These are phyloP conservation scores for Nasonia vitripennis DNA, from an alignment of 1,140 invertebrate species.

Conservation along the genomic window DNA sequence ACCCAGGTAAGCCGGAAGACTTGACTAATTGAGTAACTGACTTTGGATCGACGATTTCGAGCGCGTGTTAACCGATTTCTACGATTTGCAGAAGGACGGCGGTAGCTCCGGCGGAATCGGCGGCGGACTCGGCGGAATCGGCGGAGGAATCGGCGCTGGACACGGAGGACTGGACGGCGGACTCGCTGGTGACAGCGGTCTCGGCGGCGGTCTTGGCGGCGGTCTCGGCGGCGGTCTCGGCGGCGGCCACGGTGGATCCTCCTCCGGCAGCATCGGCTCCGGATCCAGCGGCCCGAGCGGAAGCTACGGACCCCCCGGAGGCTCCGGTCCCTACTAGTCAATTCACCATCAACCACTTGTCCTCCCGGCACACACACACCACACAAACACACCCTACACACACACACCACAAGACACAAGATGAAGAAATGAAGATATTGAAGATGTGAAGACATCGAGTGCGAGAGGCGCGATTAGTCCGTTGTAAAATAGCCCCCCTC, in stretches of 20 bases:
- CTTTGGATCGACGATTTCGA: too few species aligned
- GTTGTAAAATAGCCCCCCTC: conserved; percentile 20
- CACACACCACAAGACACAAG: neutral
- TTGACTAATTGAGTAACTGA: too few species aligned
- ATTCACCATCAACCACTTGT: conserved; percentile 60
- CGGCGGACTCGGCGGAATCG: conserved; percentile 63
- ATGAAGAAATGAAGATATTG: neutral
- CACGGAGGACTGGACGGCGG: conserved; percentile 65
- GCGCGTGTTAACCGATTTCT: too few species aligned
- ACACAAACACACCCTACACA: conserved; percentile 48
- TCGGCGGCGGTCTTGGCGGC: conserved; percentile 68
- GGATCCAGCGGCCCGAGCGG: conserved; percentile 74
- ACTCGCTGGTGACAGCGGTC: conserved; percentile 64
- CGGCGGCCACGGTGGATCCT: conserved; percentile 52
- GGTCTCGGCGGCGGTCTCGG: conserved; percentile 61
- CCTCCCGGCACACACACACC: conserved; percentile 33
- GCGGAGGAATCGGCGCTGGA: conserved; percentile 59
- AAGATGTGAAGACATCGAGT: neutral
- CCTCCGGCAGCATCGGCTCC: conserved; percentile 66
- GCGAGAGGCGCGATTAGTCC: neutral
- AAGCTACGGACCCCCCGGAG: conserved; percentile 80
- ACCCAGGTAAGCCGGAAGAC: conserved; percentile 75
- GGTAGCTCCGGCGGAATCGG: conserved; percentile 69
- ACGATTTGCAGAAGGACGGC: conserved; percentile 66
- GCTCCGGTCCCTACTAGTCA: conserved; percentile 75